Conservation (phyloP, 2,113 vertebrate genomes). For the Petrocephalus microphthalmus region DNA sequence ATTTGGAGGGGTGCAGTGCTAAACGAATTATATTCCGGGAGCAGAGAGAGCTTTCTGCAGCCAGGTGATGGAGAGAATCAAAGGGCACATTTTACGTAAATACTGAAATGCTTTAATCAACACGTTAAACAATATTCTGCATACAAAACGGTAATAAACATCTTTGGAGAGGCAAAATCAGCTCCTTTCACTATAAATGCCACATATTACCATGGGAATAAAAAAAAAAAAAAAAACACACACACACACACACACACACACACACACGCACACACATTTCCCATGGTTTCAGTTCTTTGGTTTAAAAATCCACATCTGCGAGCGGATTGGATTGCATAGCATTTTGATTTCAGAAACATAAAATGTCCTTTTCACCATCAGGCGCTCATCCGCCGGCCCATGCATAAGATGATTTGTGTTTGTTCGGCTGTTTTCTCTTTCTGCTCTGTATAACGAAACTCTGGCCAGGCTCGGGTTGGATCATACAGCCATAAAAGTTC, state of each 20-base stretch:
- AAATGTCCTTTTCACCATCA: background rate
- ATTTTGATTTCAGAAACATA: background rate
- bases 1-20: background rate
- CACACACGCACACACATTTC: slow-evolving; percentile 4
- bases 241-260: too few species aligned
- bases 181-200: slow-evolving; percentile 12
- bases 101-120: slow-evolving; percentile 22
- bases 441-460: slow-evolving; percentile 24
- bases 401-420: background rate
- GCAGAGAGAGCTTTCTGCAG: background rate
- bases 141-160: slow-evolving; percentile 13
- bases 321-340: background rate
- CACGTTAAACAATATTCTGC: slow-evolving; percentile 11
- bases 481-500: background rate
- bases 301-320: slow-evolving; percentile 5
- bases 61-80: background rate
- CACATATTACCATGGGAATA: background rate
- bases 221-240: too few species aligned
- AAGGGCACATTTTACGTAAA: background rate
- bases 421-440: background rate
- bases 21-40: background rate
- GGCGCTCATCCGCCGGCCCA: background rate
- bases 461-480: background rate
- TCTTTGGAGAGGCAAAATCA: background rate
- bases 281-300: background rate